Conservation (phyloP, 1,140 invertebrate species). For the Drosophila funebris region DNA sequence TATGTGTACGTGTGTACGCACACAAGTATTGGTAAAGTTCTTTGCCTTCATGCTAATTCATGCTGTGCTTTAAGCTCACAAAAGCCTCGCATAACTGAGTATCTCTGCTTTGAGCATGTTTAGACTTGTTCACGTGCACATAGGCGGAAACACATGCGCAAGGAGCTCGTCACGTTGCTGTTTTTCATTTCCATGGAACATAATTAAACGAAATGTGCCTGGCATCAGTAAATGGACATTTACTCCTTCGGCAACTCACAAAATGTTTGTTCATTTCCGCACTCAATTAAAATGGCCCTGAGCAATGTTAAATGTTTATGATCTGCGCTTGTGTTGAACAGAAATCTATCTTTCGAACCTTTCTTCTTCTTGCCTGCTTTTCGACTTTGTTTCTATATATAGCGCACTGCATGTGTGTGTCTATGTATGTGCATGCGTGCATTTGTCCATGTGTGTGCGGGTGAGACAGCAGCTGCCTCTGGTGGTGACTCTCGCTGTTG, state of each 20-base stretch:
- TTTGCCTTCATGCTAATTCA: not conserved
- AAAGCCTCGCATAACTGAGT: not conserved
- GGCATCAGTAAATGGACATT: slow-evolving; percentile 47
- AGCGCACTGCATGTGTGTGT: slow-evolving; percentile 3
- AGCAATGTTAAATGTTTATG: slow-evolving; percentile 6
- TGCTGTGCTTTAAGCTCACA: not conserved
- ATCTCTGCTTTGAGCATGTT: not conserved
- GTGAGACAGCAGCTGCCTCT: slow-evolving; percentile 31
- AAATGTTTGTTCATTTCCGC: slow-evolving; percentile 58
- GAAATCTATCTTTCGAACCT: slow-evolving; percentile 51
- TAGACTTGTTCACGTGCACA: not conserved
- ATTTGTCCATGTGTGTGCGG: slow-evolving; percentile 20
- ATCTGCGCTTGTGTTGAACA: slow-evolving; percentile 28
- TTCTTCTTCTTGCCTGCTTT: slow-evolving; percentile 9
- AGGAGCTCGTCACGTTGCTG: slow-evolving; percentile 42
- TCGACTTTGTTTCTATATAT: slow-evolving; percentile 23
- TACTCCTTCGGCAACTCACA: slow-evolving; percentile 16
- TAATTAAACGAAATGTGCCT: slow-evolving; percentile 66
- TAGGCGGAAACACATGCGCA: slow-evolving; percentile 4
- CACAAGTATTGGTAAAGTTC: not conserved
- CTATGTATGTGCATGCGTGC: not conserved
- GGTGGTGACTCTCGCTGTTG: slow-evolving; percentile 36
- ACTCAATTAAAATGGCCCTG: slow-evolving; percentile 67
- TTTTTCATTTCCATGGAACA: slow-evolving; percentile 31
- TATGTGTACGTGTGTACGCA: not conserved